These are phyloP conservation scores for Epizoanthus illoricatus DNA, from an alignment of 92 coral and sea anemone species.

Conservation along the genomic window DNA sequence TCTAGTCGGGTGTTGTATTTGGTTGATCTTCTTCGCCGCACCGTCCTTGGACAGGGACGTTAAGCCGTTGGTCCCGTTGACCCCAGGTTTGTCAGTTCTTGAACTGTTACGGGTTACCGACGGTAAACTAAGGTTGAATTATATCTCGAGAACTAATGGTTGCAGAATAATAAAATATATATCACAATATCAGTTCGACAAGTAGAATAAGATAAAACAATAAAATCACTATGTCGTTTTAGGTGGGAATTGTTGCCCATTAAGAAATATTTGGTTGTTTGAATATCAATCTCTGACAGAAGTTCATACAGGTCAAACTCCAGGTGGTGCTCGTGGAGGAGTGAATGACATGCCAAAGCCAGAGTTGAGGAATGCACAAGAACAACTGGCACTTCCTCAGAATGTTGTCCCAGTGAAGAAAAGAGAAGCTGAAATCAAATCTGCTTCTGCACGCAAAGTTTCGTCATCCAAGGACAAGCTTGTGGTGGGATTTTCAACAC, in stretches of 20 bases:
- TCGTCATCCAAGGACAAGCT: constrained; percentile 49
- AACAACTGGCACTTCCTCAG: neutral
- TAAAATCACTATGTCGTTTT: too few relatives aligned
- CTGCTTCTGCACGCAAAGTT: constrained; percentile 19
- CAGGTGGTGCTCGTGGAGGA: constrained; percentile 23
- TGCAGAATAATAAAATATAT: too few relatives aligned
- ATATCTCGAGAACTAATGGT: too few relatives aligned
- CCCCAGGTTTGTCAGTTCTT: too few relatives aligned
- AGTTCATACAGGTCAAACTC: constrained; percentile 11
- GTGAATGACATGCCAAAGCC: neutral
- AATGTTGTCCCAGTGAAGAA: constrained; percentile 1
- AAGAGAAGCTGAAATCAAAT: constrained; percentile 28
- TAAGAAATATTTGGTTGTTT: neutral
- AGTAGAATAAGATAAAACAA: too few relatives aligned
- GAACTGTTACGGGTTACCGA: too few relatives aligned
- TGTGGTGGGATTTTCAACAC: constrained; percentile 65
- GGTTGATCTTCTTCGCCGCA: too few relatives aligned
- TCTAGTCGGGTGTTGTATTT: too few relatives aligned
- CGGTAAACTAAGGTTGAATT: too few relatives aligned
- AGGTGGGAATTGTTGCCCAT: neutral
- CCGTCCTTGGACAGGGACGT: too few relatives aligned
- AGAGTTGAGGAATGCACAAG: neutral
- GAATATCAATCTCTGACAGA: neutral
- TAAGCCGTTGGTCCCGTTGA: too few relatives aligned
- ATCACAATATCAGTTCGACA: too few relatives aligned